Percentiles rank a stretch among this genome's conserved stretches.
These are phyloP conservation scores for Panurus biarmicus DNA, from an alignment of 2,113 vertebrate species.

Conservation along the genomic window DNA sequence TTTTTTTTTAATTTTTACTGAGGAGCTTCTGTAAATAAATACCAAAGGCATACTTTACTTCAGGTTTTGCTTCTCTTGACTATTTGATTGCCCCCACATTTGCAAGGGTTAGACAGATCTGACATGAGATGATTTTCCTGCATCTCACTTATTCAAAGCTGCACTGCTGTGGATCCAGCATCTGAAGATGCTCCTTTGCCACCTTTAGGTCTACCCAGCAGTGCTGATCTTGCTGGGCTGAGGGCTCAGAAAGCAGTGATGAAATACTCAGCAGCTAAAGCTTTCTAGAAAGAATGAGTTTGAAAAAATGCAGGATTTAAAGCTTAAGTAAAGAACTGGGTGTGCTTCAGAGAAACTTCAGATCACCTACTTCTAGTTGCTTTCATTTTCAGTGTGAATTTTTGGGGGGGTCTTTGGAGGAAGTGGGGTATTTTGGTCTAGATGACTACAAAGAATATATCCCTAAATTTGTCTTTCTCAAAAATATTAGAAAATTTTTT, in stretches of 20 bases:
- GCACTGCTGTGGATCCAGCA: not conserved
- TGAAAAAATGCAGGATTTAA: not conserved
- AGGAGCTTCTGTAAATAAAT: not conserved
- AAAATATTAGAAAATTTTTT: not conserved
- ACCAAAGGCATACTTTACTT: not conserved
- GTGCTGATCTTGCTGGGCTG: not conserved
- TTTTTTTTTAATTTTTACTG: not conserved
- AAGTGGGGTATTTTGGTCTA: not conserved
- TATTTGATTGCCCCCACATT: not conserved
- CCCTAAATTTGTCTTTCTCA: not conserved
- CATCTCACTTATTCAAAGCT: not conserved
- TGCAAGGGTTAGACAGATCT: not conserved
- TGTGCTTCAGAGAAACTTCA: not conserved
- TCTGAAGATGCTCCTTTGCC: not conserved
- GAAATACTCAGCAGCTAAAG: not conserved
- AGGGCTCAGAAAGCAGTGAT: not conserved
- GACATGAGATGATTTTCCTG: not conserved
- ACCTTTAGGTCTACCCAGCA: not conserved
- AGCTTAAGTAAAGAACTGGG: not conserved
- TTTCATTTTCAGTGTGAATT: not conserved
- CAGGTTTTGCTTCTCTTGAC: not conserved
- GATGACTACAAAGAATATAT: not conserved
- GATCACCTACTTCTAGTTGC: not conserved
- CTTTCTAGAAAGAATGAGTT: not conserved
- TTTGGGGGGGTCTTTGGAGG: not conserved